Evolutionary conservation across 2,113 vertebrate species (phyloP).

Genomic region (Malurus melanocephalus): DNA sequence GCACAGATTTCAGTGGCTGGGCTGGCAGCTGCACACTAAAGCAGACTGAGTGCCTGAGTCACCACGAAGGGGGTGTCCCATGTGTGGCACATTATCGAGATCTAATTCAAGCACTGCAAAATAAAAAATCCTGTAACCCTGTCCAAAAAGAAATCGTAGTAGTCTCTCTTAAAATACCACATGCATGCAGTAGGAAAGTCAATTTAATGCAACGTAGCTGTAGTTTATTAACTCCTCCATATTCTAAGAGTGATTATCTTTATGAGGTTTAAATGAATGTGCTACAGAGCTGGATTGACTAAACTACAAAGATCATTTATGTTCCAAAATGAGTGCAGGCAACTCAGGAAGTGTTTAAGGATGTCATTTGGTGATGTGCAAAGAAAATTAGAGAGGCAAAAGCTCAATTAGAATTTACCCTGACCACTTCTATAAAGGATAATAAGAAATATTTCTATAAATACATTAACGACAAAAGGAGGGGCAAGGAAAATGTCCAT

Average conservation of each 20-base stretch:
- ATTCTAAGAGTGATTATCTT: background rate
- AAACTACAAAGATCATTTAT: background rate
- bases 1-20: background rate
- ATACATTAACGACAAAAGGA: background rate
- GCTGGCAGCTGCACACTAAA: background rate
- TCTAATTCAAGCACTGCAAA: background rate
- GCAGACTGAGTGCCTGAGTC: background rate
- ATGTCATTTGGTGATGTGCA: background rate
- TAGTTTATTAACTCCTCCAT: background rate
- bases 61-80: background rate
- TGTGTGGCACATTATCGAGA: background rate
- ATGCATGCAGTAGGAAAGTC: background rate
- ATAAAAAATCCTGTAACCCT: background rate
- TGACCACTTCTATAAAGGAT: background rate
- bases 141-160: background rate
- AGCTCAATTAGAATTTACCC: background rate
- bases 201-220: accelerated
- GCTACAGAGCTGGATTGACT: background rate
- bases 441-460: background rate
- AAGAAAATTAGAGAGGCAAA: background rate
- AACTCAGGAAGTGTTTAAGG: background rate
- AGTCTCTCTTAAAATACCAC: background rate
- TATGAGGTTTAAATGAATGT: background rate
- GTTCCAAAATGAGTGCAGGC: background rate
- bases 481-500: background rate